Base-by-base conservation (phyloP, 1,140 invertebrate genomes). In the Anadara kagoshimensis region DNA sequence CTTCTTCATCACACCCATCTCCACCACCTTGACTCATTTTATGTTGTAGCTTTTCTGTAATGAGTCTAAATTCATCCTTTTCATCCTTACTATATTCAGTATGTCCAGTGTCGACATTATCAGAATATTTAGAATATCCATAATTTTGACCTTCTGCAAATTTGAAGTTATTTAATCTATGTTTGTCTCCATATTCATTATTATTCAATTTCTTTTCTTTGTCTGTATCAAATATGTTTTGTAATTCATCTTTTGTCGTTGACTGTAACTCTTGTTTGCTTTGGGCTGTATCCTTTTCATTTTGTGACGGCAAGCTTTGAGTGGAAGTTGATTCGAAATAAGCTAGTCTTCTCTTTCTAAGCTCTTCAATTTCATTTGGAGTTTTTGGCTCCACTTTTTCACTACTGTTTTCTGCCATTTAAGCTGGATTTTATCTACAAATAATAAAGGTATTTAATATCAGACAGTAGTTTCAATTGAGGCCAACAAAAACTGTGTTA, bases 281-380 rank as follows among this genome's bases (percentile, higher is more conserved):
- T 22, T 26, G 26, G 14, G 24, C 57, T 47, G 43, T 51, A 22
- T 36, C 26, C 12, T 58, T 69, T 62, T 43, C 22, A 18, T 18
- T n/a, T 62, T 41, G 24, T 20, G 3, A 0, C 44, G n/a, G 36
- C 24, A 44, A 22, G 41, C 22, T 47, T 18, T 22, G 45, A 22
- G 10, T 24, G 22, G 67, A 47, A 11, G 45, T 16, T 44, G 67
- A 53, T 44, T 61, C 47, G 16, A 69, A 69, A 26, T 69, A 69
- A 20, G 59, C 73, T 29, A 63, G 36, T 54, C 76, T 64, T 14
- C 57, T 61, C 45, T 68, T 57, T 41, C 76, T 45, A 36, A 78
- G 26, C 67, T 79, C 71, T 26, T 74, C 70, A 36, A 36, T 36
- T 36, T 36, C 29, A 36, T 36, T 36, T 36, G 29, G 29, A 36